Percentiles rank a stretch among this genome's conserved stretches.
Conservation (phyloP, 2,888 invertebrate species). For the Micoletzkya japonica region DNA sequence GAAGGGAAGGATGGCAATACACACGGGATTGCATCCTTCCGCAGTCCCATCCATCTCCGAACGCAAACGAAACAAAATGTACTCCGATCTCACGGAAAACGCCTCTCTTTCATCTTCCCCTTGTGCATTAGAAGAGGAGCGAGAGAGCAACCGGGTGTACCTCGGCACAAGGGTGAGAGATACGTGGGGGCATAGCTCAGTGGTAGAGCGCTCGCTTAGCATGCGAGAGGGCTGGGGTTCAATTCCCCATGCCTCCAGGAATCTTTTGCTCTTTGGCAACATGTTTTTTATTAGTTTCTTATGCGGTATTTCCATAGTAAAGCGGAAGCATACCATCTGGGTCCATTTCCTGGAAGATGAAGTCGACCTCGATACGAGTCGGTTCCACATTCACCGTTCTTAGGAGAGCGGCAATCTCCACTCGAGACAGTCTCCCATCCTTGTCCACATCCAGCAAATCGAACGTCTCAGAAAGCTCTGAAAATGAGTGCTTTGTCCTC, state of each 20-base stretch:
- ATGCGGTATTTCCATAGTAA: not conserved
- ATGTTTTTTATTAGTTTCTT: too few species aligned
- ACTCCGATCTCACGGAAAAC: too few species aligned
- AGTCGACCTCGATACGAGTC: slow-evolving; percentile 58
- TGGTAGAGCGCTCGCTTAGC: slow-evolving; percentile 29
- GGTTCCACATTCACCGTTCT: slow-evolving; percentile 58
- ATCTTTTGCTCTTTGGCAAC: not conserved
- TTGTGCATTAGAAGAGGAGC: too few species aligned
- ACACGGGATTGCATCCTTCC: slow-evolving; percentile 21
- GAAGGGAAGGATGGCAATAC: slow-evolving; percentile 10
- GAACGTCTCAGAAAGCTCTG: slow-evolving; percentile 61
- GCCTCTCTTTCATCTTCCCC: too few species aligned
- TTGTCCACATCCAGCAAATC: slow-evolving; percentile 61
- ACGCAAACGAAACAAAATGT: too few species aligned
- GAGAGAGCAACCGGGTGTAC: slow-evolving; percentile 5
- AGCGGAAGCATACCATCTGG: slow-evolving; percentile 41
- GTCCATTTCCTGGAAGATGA: slow-evolving; percentile 62
- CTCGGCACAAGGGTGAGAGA: not conserved
- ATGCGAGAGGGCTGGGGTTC: slow-evolving; percentile 29
- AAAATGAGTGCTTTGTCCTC: slow-evolving; percentile 29
- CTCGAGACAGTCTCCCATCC: slow-evolving; percentile 56
- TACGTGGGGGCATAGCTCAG: slow-evolving; percentile 25
- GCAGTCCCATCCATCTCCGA: too few species aligned
- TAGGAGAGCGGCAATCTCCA: slow-evolving; percentile 59
- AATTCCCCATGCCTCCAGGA: slow-evolving; percentile 27